A percentile compares a stretch with the other conserved stretches of the same genome.
These are phyloP conservation scores for Equus przewalskii DNA, from an alignment of 2,113 vertebrate genomes.

Conservation along the genomic window DNA sequence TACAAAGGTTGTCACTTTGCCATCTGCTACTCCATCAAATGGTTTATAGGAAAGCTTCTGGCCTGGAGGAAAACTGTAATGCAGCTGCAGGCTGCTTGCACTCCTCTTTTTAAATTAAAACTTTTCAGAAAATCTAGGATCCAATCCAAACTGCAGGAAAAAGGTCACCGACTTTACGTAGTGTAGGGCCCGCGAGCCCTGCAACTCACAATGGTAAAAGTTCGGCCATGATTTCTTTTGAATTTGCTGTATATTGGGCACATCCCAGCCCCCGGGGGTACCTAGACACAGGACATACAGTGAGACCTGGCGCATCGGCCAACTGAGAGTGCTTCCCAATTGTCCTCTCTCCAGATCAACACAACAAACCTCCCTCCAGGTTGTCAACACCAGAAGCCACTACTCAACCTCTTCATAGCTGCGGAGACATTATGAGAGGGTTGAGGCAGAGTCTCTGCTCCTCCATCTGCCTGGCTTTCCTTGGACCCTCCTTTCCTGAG, in stretches of 20 bases:
- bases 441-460: neutral
- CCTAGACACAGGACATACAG: neutral
- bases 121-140: slow-evolving; percentile 19
- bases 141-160: neutral
- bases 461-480: neutral
- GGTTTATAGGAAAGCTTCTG: slow-evolving; percentile 51
- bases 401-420: neutral
- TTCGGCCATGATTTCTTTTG: neutral
- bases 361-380: neutral
- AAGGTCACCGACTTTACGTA: neutral
- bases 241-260: neutral
- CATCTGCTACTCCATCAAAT: slow-evolving; percentile 64
- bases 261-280: neutral
- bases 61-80: slow-evolving; percentile 36
- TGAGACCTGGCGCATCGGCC: neutral
- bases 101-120: slow-evolving; percentile 54
- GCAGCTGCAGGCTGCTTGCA: neutral
- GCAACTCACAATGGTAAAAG: neutral
- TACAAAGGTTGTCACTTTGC: slow-evolving; percentile 67
- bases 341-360: neutral
- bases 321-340: neutral
- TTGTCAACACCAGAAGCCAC: neutral
- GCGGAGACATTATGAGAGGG: neutral
- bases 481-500: neutral
- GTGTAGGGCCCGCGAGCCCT: neutral